Base-by-base conservation (phyloP, 2,797 vertebrate genomes). In the Lepus townsendii region DNA sequence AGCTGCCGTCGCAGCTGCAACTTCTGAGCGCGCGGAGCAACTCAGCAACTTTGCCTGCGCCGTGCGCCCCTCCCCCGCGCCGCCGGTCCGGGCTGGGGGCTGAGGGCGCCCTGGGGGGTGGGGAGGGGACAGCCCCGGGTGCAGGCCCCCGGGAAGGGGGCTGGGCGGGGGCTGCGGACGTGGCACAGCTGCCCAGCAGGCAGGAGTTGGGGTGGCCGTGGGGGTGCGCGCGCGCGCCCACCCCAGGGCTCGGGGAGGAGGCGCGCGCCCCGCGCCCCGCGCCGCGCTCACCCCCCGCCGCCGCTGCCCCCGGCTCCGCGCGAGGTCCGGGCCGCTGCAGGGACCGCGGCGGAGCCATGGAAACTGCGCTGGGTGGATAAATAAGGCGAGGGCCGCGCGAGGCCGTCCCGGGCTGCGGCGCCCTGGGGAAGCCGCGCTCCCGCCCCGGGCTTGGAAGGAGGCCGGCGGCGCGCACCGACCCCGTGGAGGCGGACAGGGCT, bases 61-160 rank as follows among this genome's bases (percentile, higher is more conserved):
- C 73, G 90, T 80, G 95, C 95, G 90, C 95, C 96, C 94, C 93
- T 96, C 95, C 94, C 94, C 94, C 91, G 93, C 95, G 73, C 73
- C 86, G 17, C 69, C 94, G 12, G 76, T 62, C 71, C 62, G 17
- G 76, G 90, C 75, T n/a, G 19, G 85, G 95, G 93, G 94, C 94
- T 88, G 85, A 77, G 50, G 50, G 1, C 60, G 5, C 82, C 63
- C 27, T 14, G 47, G 50, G 63, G 68, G 62, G 35, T 24, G 63
- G 26, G 68, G 16, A 75, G 93, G 16, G 78, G 63, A 57, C 42
- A 47, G 42, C 42, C 35, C 0, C 52, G 90, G 78, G 27, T 57
- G 77, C 69, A 0, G 72, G 82, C 20, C 13, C 20, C 26, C 24
- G 26, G 63, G 68, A 57, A 17, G 76, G 69, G 42, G 88, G 24